A percentile compares a stretch with the other conserved stretches of the same genome.
phyloP scores from a whole-genome alignment of 2,113 vertebrate species.

The Propithecus coquereli region DNA sequence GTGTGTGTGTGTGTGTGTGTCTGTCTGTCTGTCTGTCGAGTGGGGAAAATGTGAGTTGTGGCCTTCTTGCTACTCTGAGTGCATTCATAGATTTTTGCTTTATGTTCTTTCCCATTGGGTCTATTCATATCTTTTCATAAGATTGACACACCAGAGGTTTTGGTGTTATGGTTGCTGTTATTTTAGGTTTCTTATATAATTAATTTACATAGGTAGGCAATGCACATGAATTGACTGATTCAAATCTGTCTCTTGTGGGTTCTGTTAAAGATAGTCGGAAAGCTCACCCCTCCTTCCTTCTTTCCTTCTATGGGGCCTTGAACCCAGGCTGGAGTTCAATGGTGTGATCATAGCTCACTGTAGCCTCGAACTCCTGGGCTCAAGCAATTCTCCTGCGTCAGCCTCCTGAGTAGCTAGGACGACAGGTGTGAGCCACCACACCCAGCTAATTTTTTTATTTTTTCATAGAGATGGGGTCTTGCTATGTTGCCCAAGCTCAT shows the following conservation, averaged over 20 bases:
- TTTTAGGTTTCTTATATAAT: background rate
- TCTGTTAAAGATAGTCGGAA: background rate
- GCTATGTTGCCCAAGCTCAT: background rate
- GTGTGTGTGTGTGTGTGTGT: too few relatives aligned
- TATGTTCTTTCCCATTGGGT: background rate
- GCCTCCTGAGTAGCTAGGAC: too few relatives aligned
- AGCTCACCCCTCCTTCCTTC: background rate
- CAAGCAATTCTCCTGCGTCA: too few relatives aligned
- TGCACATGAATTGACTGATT: background rate
- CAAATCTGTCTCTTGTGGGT: background rate
- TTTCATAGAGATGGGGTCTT: background rate
- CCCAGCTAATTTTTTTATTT: too few relatives aligned
- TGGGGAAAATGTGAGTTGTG: background rate
- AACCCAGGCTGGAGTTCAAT: too few relatives aligned
- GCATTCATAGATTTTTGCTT: slow-evolving; percentile 54
- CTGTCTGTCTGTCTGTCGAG: too few relatives aligned
- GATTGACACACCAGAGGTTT: background rate
- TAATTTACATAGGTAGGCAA: background rate
- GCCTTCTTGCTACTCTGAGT: slow-evolving; percentile 48
- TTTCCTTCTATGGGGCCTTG: too few relatives aligned
- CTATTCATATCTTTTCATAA: background rate
- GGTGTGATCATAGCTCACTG: too few relatives aligned
- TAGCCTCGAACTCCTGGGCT: too few relatives aligned
- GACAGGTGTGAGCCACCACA: too few relatives aligned
- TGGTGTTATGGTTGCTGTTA: background rate